Percentiles rank a stretch among this genome's conserved stretches.
Evolutionary conservation across 2,888 invertebrate genomes (phyloP).

Genomic region (Hydraecia micacea): DNA sequence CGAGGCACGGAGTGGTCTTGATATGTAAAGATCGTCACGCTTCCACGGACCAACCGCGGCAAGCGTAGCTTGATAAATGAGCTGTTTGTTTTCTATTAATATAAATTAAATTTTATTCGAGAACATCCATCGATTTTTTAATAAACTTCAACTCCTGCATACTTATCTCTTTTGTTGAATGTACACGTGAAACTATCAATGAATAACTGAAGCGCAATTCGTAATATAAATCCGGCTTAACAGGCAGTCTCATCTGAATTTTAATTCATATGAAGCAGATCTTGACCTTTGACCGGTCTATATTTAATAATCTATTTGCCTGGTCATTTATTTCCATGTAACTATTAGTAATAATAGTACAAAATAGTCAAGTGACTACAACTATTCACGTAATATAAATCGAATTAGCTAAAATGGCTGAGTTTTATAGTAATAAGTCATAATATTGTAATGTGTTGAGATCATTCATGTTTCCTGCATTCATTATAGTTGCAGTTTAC

Average conservation of each 20-base stretch:
- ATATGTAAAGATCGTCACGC: no score
- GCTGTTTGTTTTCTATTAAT: no score
- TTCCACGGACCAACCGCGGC: no score
- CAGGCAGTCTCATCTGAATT: neutral
- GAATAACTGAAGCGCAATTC: neutral
- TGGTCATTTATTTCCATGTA: neutral
- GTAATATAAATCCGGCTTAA: neutral
- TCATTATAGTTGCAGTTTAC: slow-evolving; percentile 3
- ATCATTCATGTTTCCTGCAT: slow-evolving; percentile 53
- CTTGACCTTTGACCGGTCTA: neutral
- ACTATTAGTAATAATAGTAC: neutral
- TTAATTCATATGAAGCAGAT: neutral
- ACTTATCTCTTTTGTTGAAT: no score
- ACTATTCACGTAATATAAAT: neutral
- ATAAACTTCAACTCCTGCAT: no score
- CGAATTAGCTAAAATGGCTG: neutral
- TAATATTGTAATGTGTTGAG: slow-evolving; percentile 19
- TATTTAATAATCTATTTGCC: neutral
- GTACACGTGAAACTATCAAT: neutral
- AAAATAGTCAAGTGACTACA: neutral
- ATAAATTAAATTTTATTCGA: no score
- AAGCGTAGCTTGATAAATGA: no score
- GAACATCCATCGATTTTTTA: no score
- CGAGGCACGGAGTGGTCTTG: no score
- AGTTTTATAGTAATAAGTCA: slow-evolving; percentile 41